Evolutionary conservation across 2,888 invertebrate genomes (phyloP).

Genomic region (Kryphioiulus occultus): DNA sequence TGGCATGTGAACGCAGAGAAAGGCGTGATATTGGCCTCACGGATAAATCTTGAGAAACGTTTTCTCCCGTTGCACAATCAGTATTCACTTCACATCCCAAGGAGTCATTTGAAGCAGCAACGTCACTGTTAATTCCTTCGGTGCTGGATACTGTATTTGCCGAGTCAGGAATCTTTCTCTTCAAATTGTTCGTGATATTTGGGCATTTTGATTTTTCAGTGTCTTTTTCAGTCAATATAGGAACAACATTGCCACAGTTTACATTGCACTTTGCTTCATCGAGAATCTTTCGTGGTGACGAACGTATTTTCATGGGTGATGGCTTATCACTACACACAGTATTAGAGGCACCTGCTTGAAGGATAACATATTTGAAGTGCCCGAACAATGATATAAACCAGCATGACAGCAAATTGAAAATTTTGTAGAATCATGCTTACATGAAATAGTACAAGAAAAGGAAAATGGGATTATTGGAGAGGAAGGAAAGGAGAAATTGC

Average conservation of each 20-base stretch:
- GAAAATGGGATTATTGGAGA: background rate
- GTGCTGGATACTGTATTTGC: background rate
- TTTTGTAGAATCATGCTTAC: slow-evolving; percentile 11
- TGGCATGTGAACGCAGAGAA: background rate
- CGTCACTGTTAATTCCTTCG: background rate
- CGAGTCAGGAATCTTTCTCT: background rate
- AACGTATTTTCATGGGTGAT: background rate
- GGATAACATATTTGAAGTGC: background rate
- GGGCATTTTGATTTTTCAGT: background rate
- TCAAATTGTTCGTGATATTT: background rate
- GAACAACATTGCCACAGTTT: background rate
- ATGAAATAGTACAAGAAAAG: background rate
- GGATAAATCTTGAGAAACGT: background rate
- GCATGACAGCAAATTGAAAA: background rate
- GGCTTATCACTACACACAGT: background rate
- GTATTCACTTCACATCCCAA: background rate
- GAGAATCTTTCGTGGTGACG: background rate
- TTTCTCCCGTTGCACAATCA: background rate
- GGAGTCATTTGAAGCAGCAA: background rate
- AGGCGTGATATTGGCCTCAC: background rate
- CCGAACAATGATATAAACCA: background rate
- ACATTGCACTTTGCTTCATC: background rate
- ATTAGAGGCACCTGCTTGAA: background rate
- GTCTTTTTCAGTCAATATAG: background rate
- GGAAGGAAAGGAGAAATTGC: background rate